Evolutionary conservation across 2,797 vertebrate genomes (phyloP).

Genomic region (Cuculus canorus): DNA sequence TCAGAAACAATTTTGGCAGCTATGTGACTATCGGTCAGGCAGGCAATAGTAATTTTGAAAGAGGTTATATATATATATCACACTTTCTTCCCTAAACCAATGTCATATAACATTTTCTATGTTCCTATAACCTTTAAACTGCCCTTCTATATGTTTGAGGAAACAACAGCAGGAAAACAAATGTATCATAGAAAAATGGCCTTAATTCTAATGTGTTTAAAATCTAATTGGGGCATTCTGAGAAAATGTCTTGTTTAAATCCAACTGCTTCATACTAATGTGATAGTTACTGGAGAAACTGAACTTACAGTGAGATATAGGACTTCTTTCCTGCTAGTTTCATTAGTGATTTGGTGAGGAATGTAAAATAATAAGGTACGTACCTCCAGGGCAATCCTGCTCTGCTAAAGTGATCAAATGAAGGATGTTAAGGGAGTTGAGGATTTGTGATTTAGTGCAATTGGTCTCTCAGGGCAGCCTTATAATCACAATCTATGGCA

Average conservation of each 20-base stretch:
- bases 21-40: neutral
- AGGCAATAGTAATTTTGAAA: neutral
- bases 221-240: neutral
- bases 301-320: neutral
- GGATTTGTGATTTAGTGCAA: neutral
- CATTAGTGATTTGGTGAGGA: neutral
- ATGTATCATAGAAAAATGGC: neutral
- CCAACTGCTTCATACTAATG: neutral
- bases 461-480: neutral
- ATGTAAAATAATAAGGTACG: neutral
- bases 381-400: neutral
- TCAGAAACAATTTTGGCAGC: neutral
- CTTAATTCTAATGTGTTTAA: neutral
- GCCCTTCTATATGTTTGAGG: neutral
- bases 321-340: neutral
- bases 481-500: neutral
- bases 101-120: neutral
- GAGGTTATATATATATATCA: neutral
- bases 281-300: neutral
- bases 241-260: neutral
- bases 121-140: neutral
- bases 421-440: neutral
- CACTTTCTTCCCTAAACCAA: neutral
- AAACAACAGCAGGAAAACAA: neutral
- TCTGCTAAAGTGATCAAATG: neutral